These are phyloP conservation scores for Crotophaga sulcirostris DNA, from an alignment of 2,113 vertebrate species.

Conservation along the genomic window DNA sequence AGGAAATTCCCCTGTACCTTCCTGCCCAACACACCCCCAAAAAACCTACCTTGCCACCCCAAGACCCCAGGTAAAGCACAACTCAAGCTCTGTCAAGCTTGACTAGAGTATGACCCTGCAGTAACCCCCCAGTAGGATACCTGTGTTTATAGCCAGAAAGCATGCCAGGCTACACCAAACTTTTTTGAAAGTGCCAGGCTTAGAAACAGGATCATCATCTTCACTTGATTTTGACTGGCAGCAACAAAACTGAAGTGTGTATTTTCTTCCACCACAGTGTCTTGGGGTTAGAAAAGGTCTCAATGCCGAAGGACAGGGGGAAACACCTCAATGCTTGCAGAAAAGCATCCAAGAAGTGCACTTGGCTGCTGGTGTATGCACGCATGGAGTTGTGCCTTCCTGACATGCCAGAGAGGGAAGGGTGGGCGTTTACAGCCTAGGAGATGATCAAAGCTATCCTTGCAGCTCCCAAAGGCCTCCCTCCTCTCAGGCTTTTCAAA, in stretches of 20 bases:
- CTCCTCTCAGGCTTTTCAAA: background rate
- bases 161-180: background rate
- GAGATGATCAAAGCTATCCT: background rate
- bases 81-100: background rate
- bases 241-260: background rate
- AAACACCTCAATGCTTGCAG: background rate
- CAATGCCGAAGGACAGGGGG: background rate
- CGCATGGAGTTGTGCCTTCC: accelerated
- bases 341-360: background rate
- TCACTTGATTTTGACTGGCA: background rate
- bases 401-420: background rate
- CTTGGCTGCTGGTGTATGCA: background rate
- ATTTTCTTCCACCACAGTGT: background rate
- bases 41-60: background rate
- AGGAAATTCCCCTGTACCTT: background rate
- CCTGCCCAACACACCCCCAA: background rate
- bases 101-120: background rate
- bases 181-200: background rate
- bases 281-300: background rate
- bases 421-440: background rate
- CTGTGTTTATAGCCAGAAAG: background rate
- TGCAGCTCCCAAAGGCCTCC: background rate
- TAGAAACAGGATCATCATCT: background rate
- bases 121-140: background rate
- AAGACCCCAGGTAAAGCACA: background rate